phyloP scores from a whole-genome alignment of 2,113 vertebrate species.

The Trogon melanurus region DNA sequence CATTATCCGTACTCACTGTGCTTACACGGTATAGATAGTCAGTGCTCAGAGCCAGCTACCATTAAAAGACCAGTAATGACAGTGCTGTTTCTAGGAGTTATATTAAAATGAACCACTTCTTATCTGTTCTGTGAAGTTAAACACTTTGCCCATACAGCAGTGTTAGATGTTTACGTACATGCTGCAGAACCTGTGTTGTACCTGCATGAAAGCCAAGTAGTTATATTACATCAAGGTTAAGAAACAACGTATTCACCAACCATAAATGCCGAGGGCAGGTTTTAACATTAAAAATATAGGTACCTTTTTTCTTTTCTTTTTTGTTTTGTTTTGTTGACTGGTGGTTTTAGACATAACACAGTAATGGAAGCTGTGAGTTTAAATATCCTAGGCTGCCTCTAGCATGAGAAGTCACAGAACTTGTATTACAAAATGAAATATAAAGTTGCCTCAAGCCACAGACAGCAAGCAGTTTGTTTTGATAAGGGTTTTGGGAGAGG shows the following conservation, averaged over 20 bases:
- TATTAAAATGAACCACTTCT: background rate
- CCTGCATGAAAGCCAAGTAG: background rate
- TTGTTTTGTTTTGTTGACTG: background rate
- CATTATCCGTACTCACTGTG: background rate
- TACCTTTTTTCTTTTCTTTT: background rate
- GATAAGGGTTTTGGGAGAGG: background rate
- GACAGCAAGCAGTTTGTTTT: constrained; percentile 13
- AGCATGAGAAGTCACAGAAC: background rate
- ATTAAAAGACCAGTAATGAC: background rate
- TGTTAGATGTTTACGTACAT: background rate
- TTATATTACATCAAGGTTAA: background rate
- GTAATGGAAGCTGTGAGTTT: background rate
- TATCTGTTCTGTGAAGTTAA: background rate
- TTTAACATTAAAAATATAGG: background rate
- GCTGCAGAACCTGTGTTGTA: background rate
- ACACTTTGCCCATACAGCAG: background rate
- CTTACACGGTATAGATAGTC: background rate
- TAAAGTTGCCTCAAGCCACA: background rate
- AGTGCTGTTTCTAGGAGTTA: background rate
- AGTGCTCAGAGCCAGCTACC: background rate
- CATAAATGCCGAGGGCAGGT: background rate
- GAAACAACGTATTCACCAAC: background rate
- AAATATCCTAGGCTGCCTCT: background rate
- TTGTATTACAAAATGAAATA: background rate
- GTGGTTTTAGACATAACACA: background rate